These are phyloP conservation scores for Dastarcus helophoroides DNA, from an alignment of 2,888 invertebrate species.

Conservation along the genomic window DNA sequence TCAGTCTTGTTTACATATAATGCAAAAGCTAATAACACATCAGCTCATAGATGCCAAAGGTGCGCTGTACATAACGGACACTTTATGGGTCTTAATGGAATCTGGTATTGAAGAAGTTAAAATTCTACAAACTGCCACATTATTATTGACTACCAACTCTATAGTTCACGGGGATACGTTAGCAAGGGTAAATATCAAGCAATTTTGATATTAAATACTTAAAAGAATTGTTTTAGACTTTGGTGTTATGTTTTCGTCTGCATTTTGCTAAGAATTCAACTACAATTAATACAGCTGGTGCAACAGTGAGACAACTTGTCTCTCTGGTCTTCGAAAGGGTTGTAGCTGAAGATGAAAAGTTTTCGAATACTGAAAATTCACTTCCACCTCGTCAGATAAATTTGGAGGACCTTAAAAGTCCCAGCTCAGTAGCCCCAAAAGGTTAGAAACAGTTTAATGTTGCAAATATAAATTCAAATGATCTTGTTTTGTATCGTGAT, in stretches of 20 bases:
- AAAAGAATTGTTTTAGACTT: slow-evolving; percentile 48
- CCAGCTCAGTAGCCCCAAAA: slow-evolving; percentile 65
- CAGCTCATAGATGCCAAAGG: slow-evolving; percentile 85
- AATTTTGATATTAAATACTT: neutral
- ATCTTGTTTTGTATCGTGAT: no score
- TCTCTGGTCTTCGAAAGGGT: slow-evolving; percentile 85
- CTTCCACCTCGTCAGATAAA: slow-evolving; percentile 43
- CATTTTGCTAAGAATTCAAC: slow-evolving; percentile 91
- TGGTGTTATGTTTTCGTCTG: slow-evolving; percentile 93
- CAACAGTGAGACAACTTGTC: slow-evolving; percentile 91
- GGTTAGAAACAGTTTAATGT: no score
- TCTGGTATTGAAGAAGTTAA: slow-evolving; percentile 91
- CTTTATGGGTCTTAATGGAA: slow-evolving; percentile 89
- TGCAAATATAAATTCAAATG: no score
- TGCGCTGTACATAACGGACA: slow-evolving; percentile 85
- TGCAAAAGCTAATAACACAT: slow-evolving; percentile 87
- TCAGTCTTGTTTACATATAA: slow-evolving; percentile 83
- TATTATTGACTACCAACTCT: slow-evolving; percentile 89
- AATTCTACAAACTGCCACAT: slow-evolving; percentile 88
- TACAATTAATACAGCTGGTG: slow-evolving; percentile 94
- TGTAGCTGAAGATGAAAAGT: slow-evolving; percentile 54
- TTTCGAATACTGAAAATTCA: slow-evolving; percentile 23
- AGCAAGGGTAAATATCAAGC: slow-evolving; percentile 58
- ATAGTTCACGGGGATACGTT: slow-evolving; percentile 90
- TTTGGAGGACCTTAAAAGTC: slow-evolving; percentile 67